These are phyloP conservation scores for Mionectes olivaceus DNA, from an alignment of 2,797 vertebrate genomes.

Conservation along the genomic window DNA sequence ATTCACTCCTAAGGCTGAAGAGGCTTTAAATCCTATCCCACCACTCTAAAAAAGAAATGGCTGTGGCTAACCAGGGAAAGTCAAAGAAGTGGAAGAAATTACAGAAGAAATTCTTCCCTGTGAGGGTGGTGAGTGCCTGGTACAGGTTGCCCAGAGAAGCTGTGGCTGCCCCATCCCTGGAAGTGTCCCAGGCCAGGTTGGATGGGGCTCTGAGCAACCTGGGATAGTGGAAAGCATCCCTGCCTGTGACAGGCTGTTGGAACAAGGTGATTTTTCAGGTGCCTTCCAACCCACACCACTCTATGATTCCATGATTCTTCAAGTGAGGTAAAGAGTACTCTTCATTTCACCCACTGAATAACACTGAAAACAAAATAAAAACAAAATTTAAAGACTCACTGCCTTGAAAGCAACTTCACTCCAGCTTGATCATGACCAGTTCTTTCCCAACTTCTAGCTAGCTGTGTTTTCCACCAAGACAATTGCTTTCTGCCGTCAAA, in stretches of 20 bases:
- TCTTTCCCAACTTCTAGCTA: not conserved
- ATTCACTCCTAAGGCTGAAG: not conserved
- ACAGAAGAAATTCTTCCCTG: not conserved
- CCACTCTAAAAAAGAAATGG: not conserved
- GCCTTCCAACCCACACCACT: not conserved
- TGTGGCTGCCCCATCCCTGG: not conserved
- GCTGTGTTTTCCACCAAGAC: not conserved
- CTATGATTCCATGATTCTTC: not conserved
- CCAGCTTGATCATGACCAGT: not conserved
- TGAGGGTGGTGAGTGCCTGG: too few relatives aligned
- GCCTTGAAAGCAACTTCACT: not conserved
- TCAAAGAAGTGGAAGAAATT: not conserved
- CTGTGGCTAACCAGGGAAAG: not conserved
- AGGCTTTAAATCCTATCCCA: not conserved
- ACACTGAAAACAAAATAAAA: not conserved
- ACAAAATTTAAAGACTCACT: not conserved
- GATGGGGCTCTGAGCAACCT: not conserved
- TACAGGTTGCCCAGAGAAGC: too few relatives aligned
- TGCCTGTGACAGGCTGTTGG: not conserved
- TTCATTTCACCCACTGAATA: not conserved
- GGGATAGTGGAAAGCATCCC: not conserved
- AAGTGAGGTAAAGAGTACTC: not conserved
- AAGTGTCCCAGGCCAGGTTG: rapidly evolving
- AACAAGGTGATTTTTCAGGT: not conserved
- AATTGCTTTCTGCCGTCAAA: not conserved